Evolutionary conservation across 2,888 invertebrate genomes (phyloP).

Genomic region (Melolontha melolontha): DNA sequence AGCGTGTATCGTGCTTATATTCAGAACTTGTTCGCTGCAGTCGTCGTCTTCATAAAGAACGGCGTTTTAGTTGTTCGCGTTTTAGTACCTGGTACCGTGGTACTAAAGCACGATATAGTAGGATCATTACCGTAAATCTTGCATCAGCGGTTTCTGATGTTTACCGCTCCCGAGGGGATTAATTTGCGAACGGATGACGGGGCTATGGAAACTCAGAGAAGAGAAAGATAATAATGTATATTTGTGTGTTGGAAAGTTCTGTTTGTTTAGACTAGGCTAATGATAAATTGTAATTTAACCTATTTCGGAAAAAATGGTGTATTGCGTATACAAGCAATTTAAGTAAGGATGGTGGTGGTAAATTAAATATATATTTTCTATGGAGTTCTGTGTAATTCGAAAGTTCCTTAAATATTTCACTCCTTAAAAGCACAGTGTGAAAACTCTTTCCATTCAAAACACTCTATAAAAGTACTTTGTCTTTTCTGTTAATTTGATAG

Average conservation of each 20-base stretch:
- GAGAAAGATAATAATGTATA: conserved; percentile 28
- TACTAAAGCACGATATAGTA: conserved; percentile 35
- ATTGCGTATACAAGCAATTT: conserved; percentile 22
- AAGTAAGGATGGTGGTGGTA: conserved; percentile 6
- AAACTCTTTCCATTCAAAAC: too few species aligned
- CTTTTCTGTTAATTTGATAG: too few species aligned
- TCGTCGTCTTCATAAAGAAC: conserved; percentile 18
- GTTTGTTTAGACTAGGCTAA: conserved; percentile 18
- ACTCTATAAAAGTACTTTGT: too few species aligned
- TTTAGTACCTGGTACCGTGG: conserved; percentile 27
- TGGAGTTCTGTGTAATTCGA: too few species aligned
- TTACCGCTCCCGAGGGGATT: conserved; percentile 35
- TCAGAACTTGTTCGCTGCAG: not conserved
- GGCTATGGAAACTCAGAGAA: conserved; percentile 26
- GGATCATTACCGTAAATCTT: conserved; percentile 35
- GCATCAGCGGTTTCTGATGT: conserved; percentile 30
- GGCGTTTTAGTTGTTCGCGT: conserved; percentile 20
- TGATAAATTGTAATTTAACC: conserved; percentile 18
- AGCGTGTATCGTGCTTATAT: conserved; percentile 1
- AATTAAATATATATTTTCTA: too few species aligned
- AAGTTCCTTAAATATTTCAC: too few species aligned
- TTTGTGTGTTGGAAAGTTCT: conserved; percentile 16
- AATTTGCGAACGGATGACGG: conserved; percentile 28
- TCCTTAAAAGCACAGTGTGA: too few species aligned
- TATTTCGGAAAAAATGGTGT: conserved; percentile 7